phyloP scores from a whole-genome alignment of 2,888 invertebrate genomes.

The Caenorhabditis imperialis region DNA sequence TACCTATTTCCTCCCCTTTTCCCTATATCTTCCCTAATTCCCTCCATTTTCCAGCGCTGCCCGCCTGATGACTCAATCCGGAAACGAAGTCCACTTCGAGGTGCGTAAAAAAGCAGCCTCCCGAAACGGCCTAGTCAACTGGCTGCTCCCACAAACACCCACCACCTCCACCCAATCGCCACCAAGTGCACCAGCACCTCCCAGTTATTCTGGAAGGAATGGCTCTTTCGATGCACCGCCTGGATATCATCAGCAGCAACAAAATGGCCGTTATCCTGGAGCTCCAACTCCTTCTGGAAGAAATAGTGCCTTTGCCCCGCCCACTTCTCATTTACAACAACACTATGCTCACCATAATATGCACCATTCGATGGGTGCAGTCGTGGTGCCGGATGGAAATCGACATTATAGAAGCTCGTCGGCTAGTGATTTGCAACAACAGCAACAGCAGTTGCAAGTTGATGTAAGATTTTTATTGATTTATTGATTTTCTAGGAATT shows the following conservation, averaged over 20 bases:
- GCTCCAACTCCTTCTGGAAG: slow-evolving; percentile 8
- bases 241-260: slow-evolving; percentile 49
- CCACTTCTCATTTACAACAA: slow-evolving; percentile 43
- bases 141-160: slow-evolving; percentile 92
- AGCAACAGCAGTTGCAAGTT: slow-evolving; percentile 22
- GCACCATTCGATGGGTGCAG: slow-evolving; percentile 15
- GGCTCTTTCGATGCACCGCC: slow-evolving; percentile 41
- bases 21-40: too few relatives aligned
- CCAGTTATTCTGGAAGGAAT: slow-evolving; percentile 26
- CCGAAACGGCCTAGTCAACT: slow-evolving; percentile 93
- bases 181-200: slow-evolving; percentile 25
- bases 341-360: slow-evolving; percentile 52
- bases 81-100: slow-evolving; percentile 92
- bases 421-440: slow-evolving; percentile 66
- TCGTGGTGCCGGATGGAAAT: slow-evolving; percentile 6
- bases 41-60: slow-evolving; percentile 89
- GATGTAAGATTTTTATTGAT: slow-evolving; percentile 22
- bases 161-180: slow-evolving; percentile 10
- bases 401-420: slow-evolving; percentile 68
- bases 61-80: slow-evolving; percentile 93
- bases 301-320: slow-evolving; percentile 27
- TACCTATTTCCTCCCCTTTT: too few relatives aligned
- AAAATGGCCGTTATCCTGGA: background rate
- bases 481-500: too few relatives aligned
- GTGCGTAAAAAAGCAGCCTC: slow-evolving; percentile 98